These are phyloP conservation scores for Neopipo cinnamomea DNA, from an alignment of 2,113 vertebrate species.

Conservation along the genomic window DNA sequence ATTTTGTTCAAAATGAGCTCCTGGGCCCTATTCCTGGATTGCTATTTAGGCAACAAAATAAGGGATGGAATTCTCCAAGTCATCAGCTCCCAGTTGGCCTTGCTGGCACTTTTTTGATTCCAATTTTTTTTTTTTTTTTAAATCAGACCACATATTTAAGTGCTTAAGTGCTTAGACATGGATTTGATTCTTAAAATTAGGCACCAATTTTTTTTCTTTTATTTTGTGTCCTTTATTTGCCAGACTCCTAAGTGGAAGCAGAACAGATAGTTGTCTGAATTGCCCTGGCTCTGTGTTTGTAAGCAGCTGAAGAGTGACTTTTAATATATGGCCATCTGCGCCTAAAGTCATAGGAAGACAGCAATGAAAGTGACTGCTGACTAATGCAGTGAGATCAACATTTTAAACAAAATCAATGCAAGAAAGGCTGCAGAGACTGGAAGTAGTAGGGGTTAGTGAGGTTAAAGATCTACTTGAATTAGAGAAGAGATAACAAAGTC, in stretches of 20 bases:
- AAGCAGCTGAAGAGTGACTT: background rate
- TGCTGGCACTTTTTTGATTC: background rate
- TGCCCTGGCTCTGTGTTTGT: background rate
- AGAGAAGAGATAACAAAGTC: background rate
- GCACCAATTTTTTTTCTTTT: background rate
- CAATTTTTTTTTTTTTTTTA: background rate
- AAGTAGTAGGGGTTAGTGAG: background rate
- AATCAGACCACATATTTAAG: slow-evolving; percentile 22
- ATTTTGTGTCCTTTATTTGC: background rate
- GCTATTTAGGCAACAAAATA: slow-evolving; percentile 7
- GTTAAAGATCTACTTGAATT: background rate
- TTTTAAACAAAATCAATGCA: background rate
- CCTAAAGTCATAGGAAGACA: background rate
- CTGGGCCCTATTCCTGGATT: background rate
- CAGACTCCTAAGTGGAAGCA: slow-evolving; percentile 11
- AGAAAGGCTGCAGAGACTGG: background rate
- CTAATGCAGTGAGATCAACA: background rate
- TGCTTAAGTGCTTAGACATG: slow-evolving; percentile 23
- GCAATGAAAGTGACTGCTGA: background rate
- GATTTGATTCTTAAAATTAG: slow-evolving; percentile 27
- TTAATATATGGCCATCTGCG: background rate
- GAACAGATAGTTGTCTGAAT: background rate
- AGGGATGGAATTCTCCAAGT: background rate
- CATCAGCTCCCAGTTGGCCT: background rate
- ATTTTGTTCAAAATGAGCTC: background rate